Percentiles rank a stretch among this genome's conserved stretches.
Evolutionary conservation across 1,140 invertebrate genomes (phyloP).

Genomic region (Himalopsyche phryganea): DNA sequence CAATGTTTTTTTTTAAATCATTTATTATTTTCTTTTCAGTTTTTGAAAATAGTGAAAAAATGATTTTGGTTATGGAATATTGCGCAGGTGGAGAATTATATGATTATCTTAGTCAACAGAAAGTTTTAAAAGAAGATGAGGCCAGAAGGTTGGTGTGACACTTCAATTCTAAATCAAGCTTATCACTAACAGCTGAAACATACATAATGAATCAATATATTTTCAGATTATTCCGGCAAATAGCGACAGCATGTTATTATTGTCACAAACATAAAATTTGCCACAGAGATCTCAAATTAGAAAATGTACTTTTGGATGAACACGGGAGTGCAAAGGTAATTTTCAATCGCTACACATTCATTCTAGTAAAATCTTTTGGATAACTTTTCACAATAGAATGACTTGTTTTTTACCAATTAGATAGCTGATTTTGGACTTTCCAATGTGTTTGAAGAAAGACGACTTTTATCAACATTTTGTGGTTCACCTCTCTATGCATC

Average conservation of each 20-base stretch:
- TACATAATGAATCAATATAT: constrained; percentile 15
- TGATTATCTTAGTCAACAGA: constrained; percentile 93
- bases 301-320: constrained; percentile 96
- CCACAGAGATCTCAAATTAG: constrained; percentile 97
- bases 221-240: constrained; percentile 88
- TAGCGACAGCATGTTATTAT: constrained; percentile 95
- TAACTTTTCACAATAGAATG: too few species aligned
- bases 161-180: background rate
- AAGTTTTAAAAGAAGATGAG: constrained; percentile 87
- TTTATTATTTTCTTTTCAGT: constrained; percentile 62
- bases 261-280: constrained; percentile 99
- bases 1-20: constrained; percentile 2
- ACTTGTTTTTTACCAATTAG: constrained; percentile 46
- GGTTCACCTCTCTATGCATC: constrained; percentile 97
- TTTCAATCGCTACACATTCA: background rate
- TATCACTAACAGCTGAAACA: too few species aligned
- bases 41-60: constrained; percentile 98
- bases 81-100: constrained; percentile 97
- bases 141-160: constrained; percentile 63
- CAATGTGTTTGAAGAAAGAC: constrained; percentile 92
- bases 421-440: constrained; percentile 99
- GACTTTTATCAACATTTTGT: constrained; percentile 91
- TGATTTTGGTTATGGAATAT: constrained; percentile 99
- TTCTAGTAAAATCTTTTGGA: too few species aligned
- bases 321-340: constrained; percentile 90